Percentiles rank a stretch among this genome's conserved stretches.
Conservation (phyloP, 2,888 invertebrate species). For the Eurytoma adleriae region DNA sequence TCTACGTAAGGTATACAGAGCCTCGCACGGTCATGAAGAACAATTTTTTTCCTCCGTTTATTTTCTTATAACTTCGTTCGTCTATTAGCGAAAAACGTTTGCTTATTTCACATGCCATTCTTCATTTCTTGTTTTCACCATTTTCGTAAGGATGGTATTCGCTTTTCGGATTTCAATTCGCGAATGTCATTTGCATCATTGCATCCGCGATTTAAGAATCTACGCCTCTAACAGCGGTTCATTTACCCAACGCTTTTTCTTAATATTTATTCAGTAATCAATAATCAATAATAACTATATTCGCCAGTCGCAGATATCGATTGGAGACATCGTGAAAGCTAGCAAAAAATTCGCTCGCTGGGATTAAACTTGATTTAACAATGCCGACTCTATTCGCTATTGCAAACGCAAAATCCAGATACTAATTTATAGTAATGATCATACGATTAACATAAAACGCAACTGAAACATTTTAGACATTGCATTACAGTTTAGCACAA, state of each 20-base stretch:
- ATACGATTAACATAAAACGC: too few species aligned
- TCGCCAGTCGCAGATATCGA: slow-evolving; percentile 56
- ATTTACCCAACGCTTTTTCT: slow-evolving; percentile 51
- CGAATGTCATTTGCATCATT: slow-evolving; percentile 23
- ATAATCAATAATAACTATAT: slow-evolving; percentile 66
- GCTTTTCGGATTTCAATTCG: slow-evolving; percentile 26
- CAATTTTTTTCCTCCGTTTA: slow-evolving; percentile 53
- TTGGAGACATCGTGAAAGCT: slow-evolving; percentile 50
- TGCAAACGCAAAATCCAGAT: too few species aligned
- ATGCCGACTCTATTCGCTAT: too few species aligned
- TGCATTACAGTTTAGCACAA: not conserved
- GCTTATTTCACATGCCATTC: slow-evolving; percentile 16
- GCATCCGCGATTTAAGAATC: slow-evolving; percentile 42
- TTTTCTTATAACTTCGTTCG: slow-evolving; percentile 44
- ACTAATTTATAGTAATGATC: too few species aligned
- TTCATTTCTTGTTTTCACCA: slow-evolving; percentile 15
- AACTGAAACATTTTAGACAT: too few species aligned
- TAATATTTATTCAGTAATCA: slow-evolving; percentile 62
- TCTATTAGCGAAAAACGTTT: slow-evolving; percentile 10
- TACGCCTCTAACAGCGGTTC: slow-evolving; percentile 43
- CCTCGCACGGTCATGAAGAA: slow-evolving; percentile 56
- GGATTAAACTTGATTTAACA: not conserved
- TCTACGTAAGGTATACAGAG: slow-evolving; percentile 57
- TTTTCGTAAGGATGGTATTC: slow-evolving; percentile 38
- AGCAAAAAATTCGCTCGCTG: slow-evolving; percentile 47